Evolutionary conservation across 1,140 invertebrate genomes (phyloP), one percentile per base, ranked within the genome.

Genomic region (Cylas formicarius): DNA sequence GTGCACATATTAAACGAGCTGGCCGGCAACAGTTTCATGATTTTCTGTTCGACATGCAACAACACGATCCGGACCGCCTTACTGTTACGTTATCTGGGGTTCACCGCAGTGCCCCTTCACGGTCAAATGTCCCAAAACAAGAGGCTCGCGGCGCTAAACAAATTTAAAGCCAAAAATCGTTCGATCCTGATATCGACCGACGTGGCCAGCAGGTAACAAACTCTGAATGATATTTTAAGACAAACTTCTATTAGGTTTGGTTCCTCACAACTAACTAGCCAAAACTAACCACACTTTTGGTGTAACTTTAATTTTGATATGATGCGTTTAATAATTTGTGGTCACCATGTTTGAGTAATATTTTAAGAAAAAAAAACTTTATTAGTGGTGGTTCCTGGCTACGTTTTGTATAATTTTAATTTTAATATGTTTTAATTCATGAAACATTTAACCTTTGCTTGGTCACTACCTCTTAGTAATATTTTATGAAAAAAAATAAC

Each of bases 91-190:
- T 87, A 90, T 58, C 72, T 96, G 37, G 86, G 94, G 20, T 75
- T 94, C 56, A 77, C 85, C 36, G 94, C 94, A 0, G 89, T 99
- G 33, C 94, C 96, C 1, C 72, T 99, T 7, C 92, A 99, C 68
- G 96, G 96, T 0, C 92, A 99, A 71, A 95, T 99, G 90, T 84
- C 85, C 1, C 89, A 95, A 62, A 90, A 93, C 61, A 95, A 94
- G 62, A 75, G 93, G 4, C 70, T 97, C 31, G 91, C 87, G 0
- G 84, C 91, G 0, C 67, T 97, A 2, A 91, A 88, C 44, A 96
- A 96, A 71, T 97, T 97, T 62, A 91, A 89, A 69, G 80, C 83
- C 9, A 92, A 92, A 69, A 81, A 77, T 56, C 70, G 87, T 33
- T 86, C 84, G 0, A 86, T 91, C 55, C 71, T 99, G 7, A 89